phyloP scores from a whole-genome alignment of 2,888 invertebrate species.

The Gerris lacustris region DNA sequence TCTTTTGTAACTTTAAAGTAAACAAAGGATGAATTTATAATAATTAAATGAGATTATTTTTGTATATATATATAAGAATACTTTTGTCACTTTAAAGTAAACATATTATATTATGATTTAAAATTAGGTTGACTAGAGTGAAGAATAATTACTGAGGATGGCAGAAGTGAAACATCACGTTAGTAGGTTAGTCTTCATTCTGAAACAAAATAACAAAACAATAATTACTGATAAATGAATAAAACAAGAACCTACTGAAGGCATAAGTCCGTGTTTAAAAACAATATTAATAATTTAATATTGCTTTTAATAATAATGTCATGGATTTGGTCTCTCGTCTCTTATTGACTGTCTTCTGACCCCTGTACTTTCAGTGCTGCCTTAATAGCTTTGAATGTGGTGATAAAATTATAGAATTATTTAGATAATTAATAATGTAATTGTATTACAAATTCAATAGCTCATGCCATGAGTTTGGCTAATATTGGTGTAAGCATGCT shows the following conservation, averaged over 20 bases:
- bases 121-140: slow-evolving; percentile 1
- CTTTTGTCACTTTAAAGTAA: background rate
- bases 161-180: background rate
- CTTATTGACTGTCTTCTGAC: too few species aligned
- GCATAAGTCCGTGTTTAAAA: too few species aligned
- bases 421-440: too few species aligned
- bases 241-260: background rate
- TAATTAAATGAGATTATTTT: background rate
- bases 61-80: background rate
- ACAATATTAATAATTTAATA: too few species aligned
- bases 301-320: too few species aligned
- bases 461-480: too few species aligned
- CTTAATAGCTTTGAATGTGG: too few species aligned
- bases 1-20: background rate
- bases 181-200: background rate
- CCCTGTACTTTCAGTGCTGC: too few species aligned
- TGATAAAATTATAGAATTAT: too few species aligned
- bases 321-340: too few species aligned
- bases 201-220: background rate
- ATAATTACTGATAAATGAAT: background rate
- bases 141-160: background rate
- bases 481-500: too few species aligned
- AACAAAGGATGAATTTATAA: background rate
- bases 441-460: too few species aligned
- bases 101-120: background rate